phyloP scores from a whole-genome alignment of 2,113 vertebrate genomes.

The Herpetotheres cachinnans region DNA sequence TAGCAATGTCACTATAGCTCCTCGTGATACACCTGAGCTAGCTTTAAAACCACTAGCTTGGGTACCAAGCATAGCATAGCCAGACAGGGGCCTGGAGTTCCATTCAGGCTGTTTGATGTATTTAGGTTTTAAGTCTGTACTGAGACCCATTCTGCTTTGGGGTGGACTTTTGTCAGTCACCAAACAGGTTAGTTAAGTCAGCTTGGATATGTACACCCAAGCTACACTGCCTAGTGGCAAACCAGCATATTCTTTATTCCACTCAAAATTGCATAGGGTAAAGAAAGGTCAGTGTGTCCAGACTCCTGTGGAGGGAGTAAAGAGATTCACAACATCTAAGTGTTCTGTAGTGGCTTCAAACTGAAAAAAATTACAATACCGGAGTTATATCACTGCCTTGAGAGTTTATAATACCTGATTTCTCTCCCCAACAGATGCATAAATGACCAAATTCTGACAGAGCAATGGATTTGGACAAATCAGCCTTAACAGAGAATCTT shows the following conservation, averaged over 20 bases:
- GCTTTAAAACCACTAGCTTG: neutral
- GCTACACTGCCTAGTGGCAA: neutral
- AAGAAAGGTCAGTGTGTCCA: neutral
- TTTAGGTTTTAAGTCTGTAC: neutral
- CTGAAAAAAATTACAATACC: neutral
- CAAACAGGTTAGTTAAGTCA: neutral
- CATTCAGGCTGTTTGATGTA: neutral
- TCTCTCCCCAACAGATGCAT: neutral
- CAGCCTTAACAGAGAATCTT: neutral
- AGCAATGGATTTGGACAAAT: constrained; percentile 4
- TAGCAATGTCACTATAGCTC: neutral
- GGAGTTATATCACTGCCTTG: neutral
- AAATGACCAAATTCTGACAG: constrained; percentile 10
- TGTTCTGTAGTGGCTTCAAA: neutral
- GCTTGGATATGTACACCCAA: neutral
- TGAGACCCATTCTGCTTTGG: neutral
- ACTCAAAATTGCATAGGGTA: neutral
- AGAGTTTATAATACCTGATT: neutral
- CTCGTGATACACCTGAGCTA: neutral
- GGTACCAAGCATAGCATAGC: neutral
- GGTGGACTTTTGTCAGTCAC: neutral
- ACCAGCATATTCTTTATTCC: neutral
- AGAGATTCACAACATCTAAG: neutral
- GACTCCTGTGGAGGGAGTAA: neutral
- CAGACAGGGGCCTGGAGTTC: neutral